A percentile compares a stretch with the other conserved stretches of the same genome.
Conservation (phyloP, 2,113 vertebrate species). For the Larimichthys crocea region DNA sequence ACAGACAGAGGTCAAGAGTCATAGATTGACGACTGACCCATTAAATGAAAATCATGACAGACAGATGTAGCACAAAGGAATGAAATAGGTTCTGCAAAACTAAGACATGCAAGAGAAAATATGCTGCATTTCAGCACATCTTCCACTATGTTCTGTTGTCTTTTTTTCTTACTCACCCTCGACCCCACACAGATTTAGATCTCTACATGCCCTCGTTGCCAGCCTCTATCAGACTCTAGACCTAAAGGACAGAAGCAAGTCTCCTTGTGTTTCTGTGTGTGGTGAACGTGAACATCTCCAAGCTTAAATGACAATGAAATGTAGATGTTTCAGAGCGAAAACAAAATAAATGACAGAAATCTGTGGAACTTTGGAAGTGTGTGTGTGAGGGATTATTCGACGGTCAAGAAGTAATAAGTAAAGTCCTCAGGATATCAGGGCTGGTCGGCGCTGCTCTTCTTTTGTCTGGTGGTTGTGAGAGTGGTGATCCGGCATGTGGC, state of each 20-base stretch:
- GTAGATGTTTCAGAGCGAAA: constrained; percentile 3
- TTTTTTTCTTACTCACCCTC: background rate
- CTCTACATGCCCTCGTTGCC: constrained; percentile 41
- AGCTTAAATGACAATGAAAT: constrained; percentile 19
- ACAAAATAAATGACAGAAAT: constrained; percentile 39
- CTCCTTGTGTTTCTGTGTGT: constrained; percentile 8
- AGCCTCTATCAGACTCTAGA: constrained; percentile 45
- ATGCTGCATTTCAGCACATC: background rate
- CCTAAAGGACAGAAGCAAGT: constrained; percentile 27
- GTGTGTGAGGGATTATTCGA: constrained; percentile 16
- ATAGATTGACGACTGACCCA: background rate
- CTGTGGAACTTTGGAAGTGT: constrained; percentile 35
- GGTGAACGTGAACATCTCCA: background rate
- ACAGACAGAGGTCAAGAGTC: background rate
- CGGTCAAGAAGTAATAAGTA: background rate
- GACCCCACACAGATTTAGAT: constrained; percentile 43
- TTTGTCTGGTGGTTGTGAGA: constrained; percentile 24
- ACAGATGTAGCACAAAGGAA: background rate
- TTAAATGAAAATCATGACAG: background rate
- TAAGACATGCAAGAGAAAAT: background rate
- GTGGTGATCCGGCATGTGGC: constrained; percentile 19
- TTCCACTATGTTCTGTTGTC: background rate
- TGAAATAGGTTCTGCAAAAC: background rate
- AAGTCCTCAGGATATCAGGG: constrained; percentile 15
- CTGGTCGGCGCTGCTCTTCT: background rate